A percentile compares a stretch with the other conserved stretches of the same genome.
Conservation (phyloP, 2,888 invertebrate species). For the Physocephala rufipes region DNA sequence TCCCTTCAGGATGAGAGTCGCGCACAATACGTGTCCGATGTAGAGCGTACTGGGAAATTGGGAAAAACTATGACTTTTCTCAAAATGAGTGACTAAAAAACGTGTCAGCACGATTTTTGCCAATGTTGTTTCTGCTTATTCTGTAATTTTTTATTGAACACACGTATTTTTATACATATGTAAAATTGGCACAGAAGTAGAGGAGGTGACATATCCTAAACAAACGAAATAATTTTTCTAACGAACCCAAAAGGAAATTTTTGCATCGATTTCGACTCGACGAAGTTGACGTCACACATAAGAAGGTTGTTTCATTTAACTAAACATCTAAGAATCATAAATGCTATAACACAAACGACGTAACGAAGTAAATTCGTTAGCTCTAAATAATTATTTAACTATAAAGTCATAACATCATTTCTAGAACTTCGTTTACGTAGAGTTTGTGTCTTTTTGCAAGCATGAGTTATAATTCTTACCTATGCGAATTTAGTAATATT, state of each 20-base stretch:
- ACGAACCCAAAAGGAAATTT: no score
- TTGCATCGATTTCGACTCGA: no score
- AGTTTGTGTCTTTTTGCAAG: neutral
- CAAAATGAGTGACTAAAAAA: slow-evolving; percentile 34
- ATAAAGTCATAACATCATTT: slow-evolving; percentile 32
- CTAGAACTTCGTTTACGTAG: neutral
- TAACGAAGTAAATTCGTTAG: neutral
- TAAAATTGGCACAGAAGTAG: neutral
- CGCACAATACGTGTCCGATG: neutral
- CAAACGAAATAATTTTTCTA: neutral
- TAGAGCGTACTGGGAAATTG: neutral
- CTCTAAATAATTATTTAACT: slow-evolving; percentile 24
- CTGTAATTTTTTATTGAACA: slow-evolving; percentile 41
- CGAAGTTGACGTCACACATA: no score
- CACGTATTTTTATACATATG: slow-evolving; percentile 29
- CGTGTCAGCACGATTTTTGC: slow-evolving; percentile 42
- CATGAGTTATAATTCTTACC: no score
- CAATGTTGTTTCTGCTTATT: slow-evolving; percentile 30
- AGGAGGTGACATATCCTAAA: neutral
- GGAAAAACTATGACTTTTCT: neutral
- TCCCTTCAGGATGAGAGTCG: no score
- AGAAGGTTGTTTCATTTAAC: no score
- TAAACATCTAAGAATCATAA: no score
- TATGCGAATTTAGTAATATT: slow-evolving; percentile 39
- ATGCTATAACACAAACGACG: neutral